Conservation (phyloP, 2,888 invertebrate genomes). For the Dasypolia templi region DNA sequence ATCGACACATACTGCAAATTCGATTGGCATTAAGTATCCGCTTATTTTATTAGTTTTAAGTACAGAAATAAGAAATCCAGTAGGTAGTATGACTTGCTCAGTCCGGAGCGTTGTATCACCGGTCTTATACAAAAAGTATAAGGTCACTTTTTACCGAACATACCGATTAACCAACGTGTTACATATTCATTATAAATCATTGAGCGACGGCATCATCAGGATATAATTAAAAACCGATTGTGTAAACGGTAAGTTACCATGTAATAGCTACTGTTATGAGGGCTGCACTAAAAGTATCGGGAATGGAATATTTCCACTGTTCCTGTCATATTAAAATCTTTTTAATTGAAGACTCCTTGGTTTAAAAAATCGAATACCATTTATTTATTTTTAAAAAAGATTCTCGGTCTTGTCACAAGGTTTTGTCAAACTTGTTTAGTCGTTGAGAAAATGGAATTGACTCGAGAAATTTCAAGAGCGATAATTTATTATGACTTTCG, state of each 20-base stretch:
- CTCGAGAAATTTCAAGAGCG: too few relatives aligned
- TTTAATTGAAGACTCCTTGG: too few relatives aligned
- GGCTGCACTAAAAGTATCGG: too few relatives aligned
- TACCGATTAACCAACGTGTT: slow-evolving; percentile 24
- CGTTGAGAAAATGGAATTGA: too few relatives aligned
- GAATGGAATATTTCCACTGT: too few relatives aligned
- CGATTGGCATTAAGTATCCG: neutral
- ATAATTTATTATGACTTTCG: too few relatives aligned
- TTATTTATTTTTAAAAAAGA: too few relatives aligned
- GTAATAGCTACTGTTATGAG: slow-evolving; percentile 4
- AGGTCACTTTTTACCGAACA: slow-evolving; percentile 39
- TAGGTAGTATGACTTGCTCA: neutral
- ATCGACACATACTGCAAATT: neutral
- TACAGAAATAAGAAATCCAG: neutral
- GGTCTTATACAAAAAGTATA: slow-evolving; percentile 19
- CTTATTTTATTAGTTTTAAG: neutral
- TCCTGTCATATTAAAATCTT: too few relatives aligned
- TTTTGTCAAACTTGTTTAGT: too few relatives aligned
- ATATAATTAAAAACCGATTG: slow-evolving; percentile 46
- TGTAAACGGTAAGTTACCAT: slow-evolving; percentile 30
- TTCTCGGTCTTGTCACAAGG: too few relatives aligned
- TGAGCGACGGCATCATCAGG: too few relatives aligned
- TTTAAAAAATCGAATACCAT: too few relatives aligned
- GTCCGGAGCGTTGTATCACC: neutral
- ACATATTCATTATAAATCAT: slow-evolving; percentile 31